Conservation (phyloP, 2,888 invertebrate species). For the Tenthredo scrophulariae region DNA sequence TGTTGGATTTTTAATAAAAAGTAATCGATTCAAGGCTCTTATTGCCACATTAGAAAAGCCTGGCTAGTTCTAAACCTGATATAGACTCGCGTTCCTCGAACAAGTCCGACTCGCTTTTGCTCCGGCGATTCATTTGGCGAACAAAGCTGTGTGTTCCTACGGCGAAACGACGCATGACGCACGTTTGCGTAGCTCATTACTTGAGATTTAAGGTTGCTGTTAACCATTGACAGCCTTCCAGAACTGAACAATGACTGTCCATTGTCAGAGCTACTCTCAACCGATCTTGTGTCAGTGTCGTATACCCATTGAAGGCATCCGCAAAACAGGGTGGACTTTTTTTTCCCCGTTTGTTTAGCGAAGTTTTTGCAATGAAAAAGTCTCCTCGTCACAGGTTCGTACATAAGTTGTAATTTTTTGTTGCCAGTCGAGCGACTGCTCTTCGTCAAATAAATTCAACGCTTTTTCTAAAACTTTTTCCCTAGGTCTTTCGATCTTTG, state of each 20-base stretch:
- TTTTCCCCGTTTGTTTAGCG: background rate
- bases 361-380: no score
- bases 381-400: background rate
- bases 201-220: constrained; percentile 67
- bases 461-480: background rate
- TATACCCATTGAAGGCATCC: constrained; percentile 3
- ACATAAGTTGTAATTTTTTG: background rate
- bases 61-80: constrained; percentile 12
- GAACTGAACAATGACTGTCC: constrained; percentile 52
- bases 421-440: background rate
- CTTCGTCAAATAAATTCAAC: background rate
- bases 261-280: constrained; percentile 35
- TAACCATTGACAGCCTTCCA: constrained; percentile 57
- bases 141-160: constrained; percentile 28
- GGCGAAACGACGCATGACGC: constrained; percentile 32
- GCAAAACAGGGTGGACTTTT: background rate
- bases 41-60: background rate
- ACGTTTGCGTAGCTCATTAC: constrained; percentile 62
- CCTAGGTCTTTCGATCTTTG: background rate
- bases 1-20: background rate
- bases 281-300: constrained; percentile 21
- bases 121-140: constrained; percentile 38
- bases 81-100: background rate
- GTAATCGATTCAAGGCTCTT: background rate
- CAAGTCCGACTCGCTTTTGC: background rate